Evolutionary conservation across 2,797 vertebrate genomes (phyloP).

Genomic region (Allobates femoralis): DNA sequence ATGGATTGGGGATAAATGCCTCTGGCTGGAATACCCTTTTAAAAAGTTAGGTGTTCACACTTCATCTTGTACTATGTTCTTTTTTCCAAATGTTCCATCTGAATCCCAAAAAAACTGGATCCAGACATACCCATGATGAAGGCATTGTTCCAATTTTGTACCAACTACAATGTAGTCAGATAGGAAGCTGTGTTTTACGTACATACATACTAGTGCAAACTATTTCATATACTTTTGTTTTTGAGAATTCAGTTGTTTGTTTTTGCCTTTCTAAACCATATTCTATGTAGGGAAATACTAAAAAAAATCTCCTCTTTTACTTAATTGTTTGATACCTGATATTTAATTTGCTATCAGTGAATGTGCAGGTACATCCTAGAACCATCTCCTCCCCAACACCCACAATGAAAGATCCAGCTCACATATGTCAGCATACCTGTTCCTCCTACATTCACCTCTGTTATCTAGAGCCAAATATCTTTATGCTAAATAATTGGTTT

Average conservation of each 20-base stretch:
- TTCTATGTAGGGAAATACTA: background rate
- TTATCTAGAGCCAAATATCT: constrained; percentile 40
- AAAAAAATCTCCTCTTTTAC: background rate
- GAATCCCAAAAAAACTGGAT: too few relatives aligned
- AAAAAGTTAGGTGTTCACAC: too few relatives aligned
- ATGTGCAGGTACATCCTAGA: constrained; percentile 58
- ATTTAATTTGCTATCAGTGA: constrained; percentile 35
- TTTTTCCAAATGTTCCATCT: too few relatives aligned
- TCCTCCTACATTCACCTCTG: constrained; percentile 53
- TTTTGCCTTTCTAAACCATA: too few relatives aligned
- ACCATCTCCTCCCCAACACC: constrained; percentile 51
- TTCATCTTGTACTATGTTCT: too few relatives aligned
- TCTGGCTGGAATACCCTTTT: too few relatives aligned
- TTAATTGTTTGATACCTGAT: constrained; percentile 11
- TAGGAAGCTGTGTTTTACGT: background rate
- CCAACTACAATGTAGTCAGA: too few relatives aligned
- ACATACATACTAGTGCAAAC: background rate
- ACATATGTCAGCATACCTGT: constrained; percentile 44
- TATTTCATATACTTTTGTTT: background rate
- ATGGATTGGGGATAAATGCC: too few relatives aligned
- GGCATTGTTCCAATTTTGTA: too few relatives aligned
- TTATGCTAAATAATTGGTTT: constrained; percentile 23
- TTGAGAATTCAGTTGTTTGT: background rate
- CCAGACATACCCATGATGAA: too few relatives aligned
- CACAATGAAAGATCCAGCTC: constrained; percentile 29